Evolutionary conservation across 2,797 vertebrate genomes (phyloP).

Genomic region (Galagoides demidoff): DNA sequence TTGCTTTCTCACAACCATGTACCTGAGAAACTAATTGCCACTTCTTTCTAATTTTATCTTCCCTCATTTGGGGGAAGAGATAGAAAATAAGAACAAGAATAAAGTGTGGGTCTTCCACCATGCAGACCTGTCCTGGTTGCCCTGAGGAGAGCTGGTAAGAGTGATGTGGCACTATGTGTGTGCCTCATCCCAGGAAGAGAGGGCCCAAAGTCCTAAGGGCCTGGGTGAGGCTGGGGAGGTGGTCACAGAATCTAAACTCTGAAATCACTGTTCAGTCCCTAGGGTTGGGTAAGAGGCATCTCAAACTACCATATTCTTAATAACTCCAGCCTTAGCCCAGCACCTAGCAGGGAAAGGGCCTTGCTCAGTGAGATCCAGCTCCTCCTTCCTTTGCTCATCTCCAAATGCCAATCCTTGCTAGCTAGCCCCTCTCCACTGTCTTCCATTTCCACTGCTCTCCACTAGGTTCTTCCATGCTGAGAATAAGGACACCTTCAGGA

Average conservation of each 20-base stretch:
- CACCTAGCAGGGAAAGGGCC: not conserved
- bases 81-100: constrained; percentile 20
- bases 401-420: not conserved
- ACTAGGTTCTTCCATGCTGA: not conserved
- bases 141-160: not conserved
- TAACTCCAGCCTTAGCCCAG: not conserved
- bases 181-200: not conserved
- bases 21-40: not conserved
- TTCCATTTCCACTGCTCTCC: not conserved
- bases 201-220: not conserved
- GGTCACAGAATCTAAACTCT: constrained; percentile 18
- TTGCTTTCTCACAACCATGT: not conserved
- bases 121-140: not conserved
- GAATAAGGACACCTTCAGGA: not conserved
- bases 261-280: not conserved
- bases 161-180: not conserved
- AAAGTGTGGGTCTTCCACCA: not conserved
- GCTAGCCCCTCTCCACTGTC: not conserved
- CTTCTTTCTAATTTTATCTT: not conserved
- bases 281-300: not conserved
- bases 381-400: not conserved
- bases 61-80: not conserved
- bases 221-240: not conserved
- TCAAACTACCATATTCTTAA: not conserved
- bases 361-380: not conserved